Conservation (phyloP, 2,797 vertebrate species). For the Podargus strigoides region DNA sequence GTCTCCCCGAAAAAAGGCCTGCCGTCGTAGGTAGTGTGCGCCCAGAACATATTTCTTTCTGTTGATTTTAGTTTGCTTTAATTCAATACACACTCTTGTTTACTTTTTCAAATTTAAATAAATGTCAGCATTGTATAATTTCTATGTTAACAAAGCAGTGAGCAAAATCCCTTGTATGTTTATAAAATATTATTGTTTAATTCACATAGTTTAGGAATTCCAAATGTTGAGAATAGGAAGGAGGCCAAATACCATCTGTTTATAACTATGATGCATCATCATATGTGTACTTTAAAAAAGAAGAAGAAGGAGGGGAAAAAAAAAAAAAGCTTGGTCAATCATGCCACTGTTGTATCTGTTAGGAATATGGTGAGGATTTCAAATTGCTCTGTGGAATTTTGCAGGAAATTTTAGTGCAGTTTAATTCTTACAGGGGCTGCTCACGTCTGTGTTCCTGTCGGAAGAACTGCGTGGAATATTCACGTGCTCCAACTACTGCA, state of each 20-base stretch:
- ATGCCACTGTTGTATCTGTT: slow-evolving; percentile 78
- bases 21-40: slow-evolving; percentile 66
- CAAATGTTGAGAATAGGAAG: slow-evolving; percentile 87
- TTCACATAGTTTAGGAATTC: slow-evolving; percentile 87
- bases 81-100: slow-evolving; percentile 83
- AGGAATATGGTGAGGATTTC: slow-evolving; percentile 69
- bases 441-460: slow-evolving; percentile 49
- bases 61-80: slow-evolving; percentile 84
- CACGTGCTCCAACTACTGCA: slow-evolving; percentile 48
- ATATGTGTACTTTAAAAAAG: slow-evolving; percentile 83
- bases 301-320: not conserved
- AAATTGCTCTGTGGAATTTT: slow-evolving; percentile 54
- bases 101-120: slow-evolving; percentile 87
- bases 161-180: slow-evolving; percentile 87
- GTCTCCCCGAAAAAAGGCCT: slow-evolving; percentile 66
- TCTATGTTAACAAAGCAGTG: slow-evolving; percentile 87
- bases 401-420: slow-evolving; percentile 47
- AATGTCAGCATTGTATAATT: slow-evolving; percentile 88
- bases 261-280: slow-evolving; percentile 84
- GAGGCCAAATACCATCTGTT: slow-evolving; percentile 88
- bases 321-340: slow-evolving; percentile 77
- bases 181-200: slow-evolving; percentile 90
- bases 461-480: slow-evolving; percentile 36
- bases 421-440: slow-evolving; percentile 55
- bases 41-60: slow-evolving; percentile 71